Conservation (phyloP, 1,140 invertebrate species). For the Calliopsis andreniformis region DNA sequence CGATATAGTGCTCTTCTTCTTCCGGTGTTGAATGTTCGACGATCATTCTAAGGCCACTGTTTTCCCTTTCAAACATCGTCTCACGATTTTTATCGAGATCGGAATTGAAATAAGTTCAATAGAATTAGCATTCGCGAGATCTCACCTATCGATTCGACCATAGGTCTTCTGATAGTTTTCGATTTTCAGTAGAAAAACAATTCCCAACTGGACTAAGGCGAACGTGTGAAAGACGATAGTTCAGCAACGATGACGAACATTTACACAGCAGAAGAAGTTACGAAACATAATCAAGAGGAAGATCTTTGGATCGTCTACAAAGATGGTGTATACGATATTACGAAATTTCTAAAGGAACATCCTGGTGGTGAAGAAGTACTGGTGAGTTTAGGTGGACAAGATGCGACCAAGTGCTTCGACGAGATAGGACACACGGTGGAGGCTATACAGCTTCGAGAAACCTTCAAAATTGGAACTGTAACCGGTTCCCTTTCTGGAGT, state of each 20-base stretch:
- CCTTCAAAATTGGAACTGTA: conserved; percentile 85
- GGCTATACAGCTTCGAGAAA: conserved; percentile 86
- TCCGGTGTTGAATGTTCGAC: background rate
- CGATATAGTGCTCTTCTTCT: background rate
- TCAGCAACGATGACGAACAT: conserved; percentile 72
- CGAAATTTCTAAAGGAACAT: conserved; percentile 85
- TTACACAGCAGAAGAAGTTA: conserved; percentile 79
- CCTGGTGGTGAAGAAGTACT: conserved; percentile 93
- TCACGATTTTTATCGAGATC: conserved; percentile 23
- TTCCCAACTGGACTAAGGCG: background rate
- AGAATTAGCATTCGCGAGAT: background rate
- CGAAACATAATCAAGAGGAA: conserved; percentile 71
- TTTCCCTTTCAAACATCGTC: conserved; percentile 48
- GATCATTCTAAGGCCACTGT: background rate
- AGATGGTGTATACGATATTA: conserved; percentile 83
- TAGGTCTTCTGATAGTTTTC: too few relatives aligned
- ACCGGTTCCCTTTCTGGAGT: rapidly evolving
- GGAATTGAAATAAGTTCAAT: conserved; percentile 25
- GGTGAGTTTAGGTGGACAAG: conserved; percentile 87
- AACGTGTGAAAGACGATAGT: too few relatives aligned
- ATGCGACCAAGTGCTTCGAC: conserved; percentile 89
- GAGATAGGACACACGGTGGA: conserved; percentile 92
- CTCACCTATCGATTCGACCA: background rate
- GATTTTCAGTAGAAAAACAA: too few relatives aligned
- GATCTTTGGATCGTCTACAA: conserved; percentile 82